phyloP scores from a whole-genome alignment of 35 echinoderm and acorn worm genomes.

The Ophioderma brevispina region DNA sequence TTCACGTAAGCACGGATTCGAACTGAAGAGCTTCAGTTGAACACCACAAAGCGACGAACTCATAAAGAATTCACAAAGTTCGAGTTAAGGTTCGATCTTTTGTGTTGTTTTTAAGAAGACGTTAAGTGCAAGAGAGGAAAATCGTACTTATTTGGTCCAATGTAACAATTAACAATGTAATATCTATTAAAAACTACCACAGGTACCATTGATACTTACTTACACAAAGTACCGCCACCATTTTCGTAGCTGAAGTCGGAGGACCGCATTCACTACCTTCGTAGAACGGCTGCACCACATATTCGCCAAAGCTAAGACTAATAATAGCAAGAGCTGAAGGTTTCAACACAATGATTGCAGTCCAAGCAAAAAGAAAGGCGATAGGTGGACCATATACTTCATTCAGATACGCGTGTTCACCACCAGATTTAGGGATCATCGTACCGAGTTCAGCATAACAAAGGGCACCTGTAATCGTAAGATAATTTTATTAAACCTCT shows the following conservation, averaged over 20 bases:
- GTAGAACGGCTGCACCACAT: constrained; percentile 32
- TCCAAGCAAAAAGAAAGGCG: constrained; percentile 38
- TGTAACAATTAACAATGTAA: no score
- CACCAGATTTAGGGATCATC: constrained; percentile 42
- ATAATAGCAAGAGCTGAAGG: constrained; percentile 37
- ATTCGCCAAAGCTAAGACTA: constrained; percentile 25
- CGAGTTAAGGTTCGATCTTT: no score
- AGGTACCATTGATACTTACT: constrained; percentile 32
- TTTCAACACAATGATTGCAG: background rate
- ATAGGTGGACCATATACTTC: constrained; percentile 13
- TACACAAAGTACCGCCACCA: constrained; percentile 19
- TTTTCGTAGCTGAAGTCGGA: background rate
- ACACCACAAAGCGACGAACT: no score
- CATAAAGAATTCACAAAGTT: no score
- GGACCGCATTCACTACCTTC: constrained; percentile 18
- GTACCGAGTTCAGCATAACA: constrained; percentile 41
- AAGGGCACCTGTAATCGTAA: constrained; percentile 24
- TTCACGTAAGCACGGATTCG: no score
- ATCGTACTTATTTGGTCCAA: no score
- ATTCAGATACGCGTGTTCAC: constrained; percentile 38
- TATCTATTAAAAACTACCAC: no score
- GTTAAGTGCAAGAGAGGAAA: no score
- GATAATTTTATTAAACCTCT: no score
- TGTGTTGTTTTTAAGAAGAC: no score
- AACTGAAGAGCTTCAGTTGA: no score